Conservation (phyloP, 1,140 invertebrate species). For the Danaus plexippus region DNA sequence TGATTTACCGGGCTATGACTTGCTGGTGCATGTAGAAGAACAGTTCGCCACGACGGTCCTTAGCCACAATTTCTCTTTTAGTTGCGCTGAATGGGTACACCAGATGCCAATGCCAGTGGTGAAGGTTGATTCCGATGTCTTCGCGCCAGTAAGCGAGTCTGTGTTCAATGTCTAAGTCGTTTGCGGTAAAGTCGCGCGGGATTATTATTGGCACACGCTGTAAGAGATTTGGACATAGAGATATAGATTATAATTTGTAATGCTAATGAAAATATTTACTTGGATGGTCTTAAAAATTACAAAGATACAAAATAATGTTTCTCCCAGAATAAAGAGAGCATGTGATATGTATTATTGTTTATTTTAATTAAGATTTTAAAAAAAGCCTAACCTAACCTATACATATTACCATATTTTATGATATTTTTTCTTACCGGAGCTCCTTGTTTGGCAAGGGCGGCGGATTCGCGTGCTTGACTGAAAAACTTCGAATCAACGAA, state of each 20-base stretch:
- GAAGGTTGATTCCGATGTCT: constrained; percentile 77
- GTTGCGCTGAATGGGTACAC: constrained; percentile 74
- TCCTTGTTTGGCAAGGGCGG: constrained; percentile 42
- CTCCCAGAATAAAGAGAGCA: no score
- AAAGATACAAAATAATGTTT: no score
- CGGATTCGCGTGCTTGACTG: constrained; percentile 67
- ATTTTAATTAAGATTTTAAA: no score
- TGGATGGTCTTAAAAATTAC: background rate
- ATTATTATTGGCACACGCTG: constrained; percentile 74
- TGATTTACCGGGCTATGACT: constrained; percentile 69
- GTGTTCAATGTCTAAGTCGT: constrained; percentile 77
- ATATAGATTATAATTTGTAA: no score
- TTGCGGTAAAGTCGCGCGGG: constrained; percentile 77
- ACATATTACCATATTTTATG: background rate
- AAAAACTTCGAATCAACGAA: constrained; percentile 72
- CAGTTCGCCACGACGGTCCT: constrained; percentile 80
- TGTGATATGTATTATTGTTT: no score
- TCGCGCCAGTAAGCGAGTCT: constrained; percentile 78
- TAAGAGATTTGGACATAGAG: constrained; percentile 6
- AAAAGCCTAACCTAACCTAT: no score
- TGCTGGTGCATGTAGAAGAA: constrained; percentile 85
- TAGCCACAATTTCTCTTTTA: constrained; percentile 71
- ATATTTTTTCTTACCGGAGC: constrained; percentile 39
- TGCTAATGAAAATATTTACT: constrained; percentile 2
- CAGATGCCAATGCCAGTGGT: constrained; percentile 84